Conservation (phyloP, 1,140 invertebrate genomes). For the Leptoteleia sp. region DNA sequence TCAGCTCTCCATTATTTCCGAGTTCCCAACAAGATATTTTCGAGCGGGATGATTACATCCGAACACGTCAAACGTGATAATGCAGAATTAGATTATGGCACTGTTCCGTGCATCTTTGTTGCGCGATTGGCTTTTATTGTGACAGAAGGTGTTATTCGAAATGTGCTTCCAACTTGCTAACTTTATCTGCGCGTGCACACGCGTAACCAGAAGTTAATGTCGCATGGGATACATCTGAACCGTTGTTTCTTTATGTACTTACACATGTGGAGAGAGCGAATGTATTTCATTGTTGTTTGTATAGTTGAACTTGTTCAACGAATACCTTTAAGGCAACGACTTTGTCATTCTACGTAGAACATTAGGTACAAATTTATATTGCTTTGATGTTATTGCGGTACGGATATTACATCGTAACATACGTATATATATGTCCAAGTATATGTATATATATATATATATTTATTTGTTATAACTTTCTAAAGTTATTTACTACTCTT, state of each 20-base stretch:
- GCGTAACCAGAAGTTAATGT: constrained; percentile 37
- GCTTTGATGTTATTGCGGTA: no score
- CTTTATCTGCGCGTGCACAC: constrained; percentile 9
- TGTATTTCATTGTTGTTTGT: constrained; percentile 48
- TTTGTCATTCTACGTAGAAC: no score
- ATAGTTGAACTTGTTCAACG: background rate
- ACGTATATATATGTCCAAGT: no score
- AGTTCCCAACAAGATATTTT: constrained; percentile 18
- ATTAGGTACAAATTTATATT: no score
- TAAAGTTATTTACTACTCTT: no score
- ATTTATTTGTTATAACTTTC: no score
- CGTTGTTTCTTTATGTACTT: constrained; percentile 53
- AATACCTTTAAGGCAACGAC: no score
- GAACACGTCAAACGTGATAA: constrained; percentile 26
- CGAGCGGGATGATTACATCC: constrained; percentile 11
- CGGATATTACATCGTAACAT: no score
- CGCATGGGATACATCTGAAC: constrained; percentile 35
- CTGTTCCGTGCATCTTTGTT: constrained; percentile 23
- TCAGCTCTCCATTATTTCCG: constrained; percentile 21
- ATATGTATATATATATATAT: no score
- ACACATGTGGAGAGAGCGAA: constrained; percentile 25
- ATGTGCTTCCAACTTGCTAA: constrained; percentile 38
- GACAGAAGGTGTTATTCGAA: constrained; percentile 49
- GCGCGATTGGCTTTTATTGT: constrained; percentile 35
- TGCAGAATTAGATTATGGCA: constrained; percentile 17